A percentile compares a stretch with the other conserved stretches of the same genome.
These are phyloP conservation scores for Psephotus haematonotus DNA, from an alignment of 2,113 vertebrate genomes.

Conservation along the genomic window DNA sequence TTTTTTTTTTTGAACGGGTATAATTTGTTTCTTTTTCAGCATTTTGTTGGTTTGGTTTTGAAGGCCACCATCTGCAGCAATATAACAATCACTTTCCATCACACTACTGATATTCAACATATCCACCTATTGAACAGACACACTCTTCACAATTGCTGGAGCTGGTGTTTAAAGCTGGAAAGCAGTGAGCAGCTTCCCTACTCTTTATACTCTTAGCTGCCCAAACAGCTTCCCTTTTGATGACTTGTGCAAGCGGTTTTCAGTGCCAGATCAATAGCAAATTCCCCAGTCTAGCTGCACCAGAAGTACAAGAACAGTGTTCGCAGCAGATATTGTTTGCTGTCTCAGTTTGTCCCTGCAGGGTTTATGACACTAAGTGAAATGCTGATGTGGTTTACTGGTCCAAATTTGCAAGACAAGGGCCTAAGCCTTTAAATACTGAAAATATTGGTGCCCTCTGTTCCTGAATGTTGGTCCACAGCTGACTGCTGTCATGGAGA, in stretches of 20 bases:
- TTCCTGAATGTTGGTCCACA: background rate
- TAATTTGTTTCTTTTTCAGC: background rate
- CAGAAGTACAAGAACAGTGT: background rate
- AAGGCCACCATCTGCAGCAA: background rate
- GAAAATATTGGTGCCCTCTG: background rate
- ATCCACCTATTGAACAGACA: background rate
- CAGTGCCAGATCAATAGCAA: background rate
- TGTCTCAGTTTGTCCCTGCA: background rate
- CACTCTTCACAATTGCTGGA: background rate
- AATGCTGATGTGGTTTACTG: background rate
- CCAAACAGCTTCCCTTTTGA: background rate
- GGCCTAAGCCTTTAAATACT: background rate
- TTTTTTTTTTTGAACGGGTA: background rate
- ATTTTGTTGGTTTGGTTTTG: background rate
- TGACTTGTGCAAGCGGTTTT: background rate
- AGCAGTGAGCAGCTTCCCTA: background rate
- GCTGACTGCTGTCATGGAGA: background rate
- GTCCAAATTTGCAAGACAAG: background rate
- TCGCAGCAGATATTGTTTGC: background rate
- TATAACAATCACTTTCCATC: background rate
- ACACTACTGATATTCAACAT: background rate
- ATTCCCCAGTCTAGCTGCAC: background rate
- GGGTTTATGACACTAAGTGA: background rate
- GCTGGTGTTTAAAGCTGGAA: background rate
- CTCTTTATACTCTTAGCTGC: background rate